A percentile compares a stretch with the other conserved stretches of the same genome.
phyloP scores from a whole-genome alignment of 2,113 vertebrate species.

The Hepsetus odoe region DNA sequence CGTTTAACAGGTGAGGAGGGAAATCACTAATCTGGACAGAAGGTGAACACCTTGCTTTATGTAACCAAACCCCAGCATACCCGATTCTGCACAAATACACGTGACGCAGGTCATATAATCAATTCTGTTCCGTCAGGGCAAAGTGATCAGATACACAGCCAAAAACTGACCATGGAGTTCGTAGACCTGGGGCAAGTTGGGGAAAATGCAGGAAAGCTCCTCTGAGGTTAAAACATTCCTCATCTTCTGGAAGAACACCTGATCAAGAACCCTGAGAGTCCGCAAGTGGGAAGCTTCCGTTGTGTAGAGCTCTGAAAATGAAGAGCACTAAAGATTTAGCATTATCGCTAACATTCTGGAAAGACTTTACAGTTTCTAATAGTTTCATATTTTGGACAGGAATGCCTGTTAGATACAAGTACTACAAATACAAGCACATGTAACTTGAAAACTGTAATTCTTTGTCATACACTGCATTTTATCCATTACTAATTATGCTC shows the following conservation, averaged over 20 bases:
- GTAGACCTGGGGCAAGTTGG: constrained; percentile 88
- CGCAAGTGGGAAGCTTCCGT: constrained; percentile 89
- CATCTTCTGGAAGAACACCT: constrained; percentile 90
- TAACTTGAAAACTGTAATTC: too few relatives aligned
- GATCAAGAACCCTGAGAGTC: constrained; percentile 86
- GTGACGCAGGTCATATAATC: too few relatives aligned
- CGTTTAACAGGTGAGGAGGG: too few relatives aligned
- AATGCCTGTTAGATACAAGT: too few relatives aligned
- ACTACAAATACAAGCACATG: too few relatives aligned
- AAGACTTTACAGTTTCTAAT: background rate
- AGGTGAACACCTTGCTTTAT: too few relatives aligned
- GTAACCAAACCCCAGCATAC: too few relatives aligned
- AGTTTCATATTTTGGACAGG: background rate
- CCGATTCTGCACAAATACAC: too few relatives aligned
- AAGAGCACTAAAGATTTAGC: background rate
- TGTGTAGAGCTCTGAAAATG: constrained; percentile 83
- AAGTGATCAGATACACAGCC: background rate
- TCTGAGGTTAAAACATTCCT: constrained; percentile 80
- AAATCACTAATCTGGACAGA: too few relatives aligned
- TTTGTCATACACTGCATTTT: too few relatives aligned
- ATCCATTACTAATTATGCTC: too few relatives aligned
- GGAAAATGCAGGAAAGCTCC: constrained; percentile 88
- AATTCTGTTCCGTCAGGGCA: background rate
- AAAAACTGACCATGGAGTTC: constrained; percentile 85
- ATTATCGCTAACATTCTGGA: background rate